Evolutionary conservation across 1,140 invertebrate genomes (phyloP).

Genomic region (Caenorhabditis latens): DNA sequence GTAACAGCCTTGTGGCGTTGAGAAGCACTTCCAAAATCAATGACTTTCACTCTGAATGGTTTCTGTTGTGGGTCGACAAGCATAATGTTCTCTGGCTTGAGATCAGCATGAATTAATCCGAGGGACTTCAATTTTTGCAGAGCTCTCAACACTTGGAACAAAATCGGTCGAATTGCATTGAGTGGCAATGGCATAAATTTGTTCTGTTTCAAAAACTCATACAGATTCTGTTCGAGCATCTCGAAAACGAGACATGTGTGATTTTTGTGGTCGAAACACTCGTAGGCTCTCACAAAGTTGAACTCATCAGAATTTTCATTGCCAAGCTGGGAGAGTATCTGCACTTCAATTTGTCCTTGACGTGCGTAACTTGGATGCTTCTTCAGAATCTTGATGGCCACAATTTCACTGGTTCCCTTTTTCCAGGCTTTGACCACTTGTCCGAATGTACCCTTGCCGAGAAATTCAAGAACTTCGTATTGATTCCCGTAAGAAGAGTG

Average conservation of each 20-base stretch:
- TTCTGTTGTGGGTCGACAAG: conserved; percentile 95
- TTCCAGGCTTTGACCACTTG: conserved; percentile 99
- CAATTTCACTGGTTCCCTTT: conserved; percentile 99
- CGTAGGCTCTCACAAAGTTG: conserved; percentile 99
- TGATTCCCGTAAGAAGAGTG: conserved; percentile 76
- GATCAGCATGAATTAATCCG: conserved; percentile 97
- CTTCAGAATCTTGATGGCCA: conserved; percentile 99
- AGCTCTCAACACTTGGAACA: conserved; percentile 98
- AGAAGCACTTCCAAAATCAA: conserved; percentile 98
- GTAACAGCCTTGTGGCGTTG: conserved; percentile 99
- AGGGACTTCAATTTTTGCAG: conserved; percentile 98
- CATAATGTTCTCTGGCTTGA: conserved; percentile 99
- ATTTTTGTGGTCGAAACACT: conserved; percentile 99
- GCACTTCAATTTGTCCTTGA: conserved; percentile 99
- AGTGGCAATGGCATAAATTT: conserved; percentile 91
- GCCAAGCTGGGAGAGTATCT: conserved; percentile 93
- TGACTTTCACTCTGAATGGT: conserved; percentile 85
- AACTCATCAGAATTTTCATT: conserved; percentile 98
- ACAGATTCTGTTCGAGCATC: conserved; percentile 99
- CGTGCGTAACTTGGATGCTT: conserved; percentile 99
- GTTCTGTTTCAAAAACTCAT: conserved; percentile 99
- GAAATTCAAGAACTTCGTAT: conserved; percentile 97
- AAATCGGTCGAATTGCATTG: conserved; percentile 97
- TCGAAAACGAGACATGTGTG: conserved; percentile 99
- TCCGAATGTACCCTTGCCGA: conserved; percentile 94